Evolutionary conservation across 2,797 vertebrate genomes (phyloP), one percentile per base, ranked within the genome.

Genomic region (Parauchenoglanis punctatus): DNA sequence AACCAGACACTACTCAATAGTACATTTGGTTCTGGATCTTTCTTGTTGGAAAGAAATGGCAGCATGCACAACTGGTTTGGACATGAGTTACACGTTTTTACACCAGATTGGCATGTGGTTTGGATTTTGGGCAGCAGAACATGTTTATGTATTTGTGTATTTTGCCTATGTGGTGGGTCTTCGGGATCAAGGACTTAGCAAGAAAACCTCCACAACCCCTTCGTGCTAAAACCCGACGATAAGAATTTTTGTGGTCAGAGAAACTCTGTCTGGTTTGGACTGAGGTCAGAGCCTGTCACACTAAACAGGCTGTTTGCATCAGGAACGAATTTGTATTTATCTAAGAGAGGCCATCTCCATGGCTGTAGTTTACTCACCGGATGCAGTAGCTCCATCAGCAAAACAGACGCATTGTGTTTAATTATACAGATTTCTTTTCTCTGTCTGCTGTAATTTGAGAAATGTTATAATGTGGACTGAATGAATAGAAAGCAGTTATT

Each of bases 251-350:
- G 89, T 52, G 88, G 88, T 89, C 88, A 89, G 87, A 88, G 83
- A 83, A 85, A 86, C 84, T 88, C 87, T 91, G 89, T 73, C 77
- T 85, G 85, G 86, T 89, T 89, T 90, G 88, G 89, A 87, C 85
- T 28, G 31, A 65, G 86, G 86, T 89, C 87, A 90, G 84, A 86
- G 68, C 58, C 82, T 67, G 87, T 82, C 86, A 73, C 77, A 75
- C 77, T 65, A 82, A 84, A 88, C 84, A 91, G 81, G 72, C 86
- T 73, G 81, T 83, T 88, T 87, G 90, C 87, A 88, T 91, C 89
- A 89, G 70, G 80, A 84, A 88, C 46, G 83, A 89, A 87, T 88
- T 90, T 83, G 86, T 89, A 91, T 89, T 91, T 91, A 90, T 90
- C 85, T 88, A 81, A 90, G 87, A 80, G 89, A 85, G 77, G 86